phyloP scores from a whole-genome alignment of 1,140 invertebrate genomes.

The Mercenaria mercenaria region DNA sequence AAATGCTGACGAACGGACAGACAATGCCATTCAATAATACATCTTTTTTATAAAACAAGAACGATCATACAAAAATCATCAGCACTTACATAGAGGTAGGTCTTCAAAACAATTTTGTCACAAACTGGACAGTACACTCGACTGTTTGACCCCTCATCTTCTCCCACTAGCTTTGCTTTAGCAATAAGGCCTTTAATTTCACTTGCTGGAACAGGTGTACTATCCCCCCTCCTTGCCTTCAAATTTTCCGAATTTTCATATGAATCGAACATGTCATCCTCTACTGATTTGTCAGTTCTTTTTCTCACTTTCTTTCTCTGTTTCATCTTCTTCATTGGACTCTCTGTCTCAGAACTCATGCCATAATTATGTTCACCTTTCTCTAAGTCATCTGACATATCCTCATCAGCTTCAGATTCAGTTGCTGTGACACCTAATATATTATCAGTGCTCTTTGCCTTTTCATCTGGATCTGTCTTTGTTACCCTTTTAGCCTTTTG shows the following conservation, averaged over 20 bases:
- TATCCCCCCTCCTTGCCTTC: background rate
- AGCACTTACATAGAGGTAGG: background rate
- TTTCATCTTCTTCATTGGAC: background rate
- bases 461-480: background rate
- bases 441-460: too few relatives aligned
- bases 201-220: background rate
- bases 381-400: conserved; percentile 29
- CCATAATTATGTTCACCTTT: background rate
- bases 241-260: conserved; percentile 7
- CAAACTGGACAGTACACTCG: background rate
- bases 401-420: conserved; percentile 35
- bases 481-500: too few relatives aligned
- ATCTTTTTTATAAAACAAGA: too few relatives aligned
- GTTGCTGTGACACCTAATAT: background rate
- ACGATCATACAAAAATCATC: too few relatives aligned
- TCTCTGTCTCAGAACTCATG: background rate
- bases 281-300: background rate
- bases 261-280: background rate
- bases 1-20: too few relatives aligned
- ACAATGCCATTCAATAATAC: too few relatives aligned
- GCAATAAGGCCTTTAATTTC: background rate
- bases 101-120: background rate
- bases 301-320: background rate
- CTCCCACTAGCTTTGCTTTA: background rate
- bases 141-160: background rate